Base-by-base conservation (phyloP, 2,113 vertebrate genomes). In the Odocoileus hemionus region DNA sequence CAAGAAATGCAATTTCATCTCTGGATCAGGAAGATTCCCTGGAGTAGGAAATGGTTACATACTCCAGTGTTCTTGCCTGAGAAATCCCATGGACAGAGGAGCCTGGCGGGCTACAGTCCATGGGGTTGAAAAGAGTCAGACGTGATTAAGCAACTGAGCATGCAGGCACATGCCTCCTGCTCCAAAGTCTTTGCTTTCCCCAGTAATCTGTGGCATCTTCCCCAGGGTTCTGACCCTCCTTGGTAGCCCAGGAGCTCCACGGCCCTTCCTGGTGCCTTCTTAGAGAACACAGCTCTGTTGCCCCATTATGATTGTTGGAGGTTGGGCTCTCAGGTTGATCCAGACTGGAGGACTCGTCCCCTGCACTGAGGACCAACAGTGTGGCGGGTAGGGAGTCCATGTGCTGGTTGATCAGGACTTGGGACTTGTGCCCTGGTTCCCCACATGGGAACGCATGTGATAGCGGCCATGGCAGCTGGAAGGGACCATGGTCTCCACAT, bases 301-400 rank as follows among this genome's bases (percentile, higher is more conserved):
- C 13, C 47, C 23, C 33, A 14, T 70, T 91, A 61, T 64, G 80
- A 74, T 80, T 10, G 21, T 60, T 88, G 21, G 33, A 85, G 14
- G 33, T 50, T 11, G 58, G 74, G 55, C 28, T n/a, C 45, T 88
- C 54, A 89, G 54, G 2, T 83, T 92, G 30, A 70, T 90, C 57
- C 10, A 43, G 83, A 82, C 57, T 67, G 7, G 90, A 61, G 64
- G 89, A 45, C 30, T 23, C 30, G 16, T 14, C 12, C 39, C 1
- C 1, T 55, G 76, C 7, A 0, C 13, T 25, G 47, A 78, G 28
- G 61, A 33, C 5, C 14, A 21, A 13, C 33, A 94, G 74, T 25
- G 7, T 0, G 16, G 43, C 1, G 14, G 21, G 50, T 78, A 28
- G 33, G 36, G 17, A 2, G 0, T 16, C 50, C 7, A 10, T 4